phyloP scores from a whole-genome alignment of 53 echinoderm and acorn worm species.

The Mesocentrotus franciscanus region DNA sequence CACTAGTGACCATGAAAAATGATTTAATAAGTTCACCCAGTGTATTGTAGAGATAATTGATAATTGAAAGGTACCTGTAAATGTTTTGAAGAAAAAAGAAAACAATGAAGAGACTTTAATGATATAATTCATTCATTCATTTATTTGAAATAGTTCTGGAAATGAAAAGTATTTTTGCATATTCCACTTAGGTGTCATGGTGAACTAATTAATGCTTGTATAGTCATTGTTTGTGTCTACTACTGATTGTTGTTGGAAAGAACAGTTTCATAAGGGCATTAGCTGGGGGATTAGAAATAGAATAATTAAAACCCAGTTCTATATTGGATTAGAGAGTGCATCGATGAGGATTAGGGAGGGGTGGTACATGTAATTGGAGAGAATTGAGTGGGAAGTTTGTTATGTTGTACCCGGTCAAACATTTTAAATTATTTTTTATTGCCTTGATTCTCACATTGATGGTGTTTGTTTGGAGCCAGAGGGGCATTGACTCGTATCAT shows the following conservation, averaged over 20 bases:
- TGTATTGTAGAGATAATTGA: neutral
- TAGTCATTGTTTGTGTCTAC: neutral
- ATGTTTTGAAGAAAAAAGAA: neutral
- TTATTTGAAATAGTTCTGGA: neutral
- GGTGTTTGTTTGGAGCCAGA: no score
- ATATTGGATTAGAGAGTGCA: neutral
- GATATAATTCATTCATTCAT: neutral
- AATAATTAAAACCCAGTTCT: neutral
- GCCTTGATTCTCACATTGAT: neutral
- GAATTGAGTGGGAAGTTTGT: neutral
- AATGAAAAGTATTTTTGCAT: neutral
- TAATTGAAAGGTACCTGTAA: neutral
- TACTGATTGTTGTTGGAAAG: neutral
- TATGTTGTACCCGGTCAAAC: neutral
- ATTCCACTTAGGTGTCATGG: neutral
- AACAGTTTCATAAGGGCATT: neutral
- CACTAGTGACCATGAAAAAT: neutral
- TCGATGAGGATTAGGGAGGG: conserved; percentile 3
- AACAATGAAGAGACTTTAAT: neutral
- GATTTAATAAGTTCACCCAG: neutral
- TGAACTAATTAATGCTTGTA: neutral
- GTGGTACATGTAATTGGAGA: neutral
- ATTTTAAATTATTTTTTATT: neutral
- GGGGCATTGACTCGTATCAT: no score
- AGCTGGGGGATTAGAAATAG: neutral